Base-by-base conservation (phyloP, 2,797 vertebrate species). In the Neosalanx taihuensis region DNA sequence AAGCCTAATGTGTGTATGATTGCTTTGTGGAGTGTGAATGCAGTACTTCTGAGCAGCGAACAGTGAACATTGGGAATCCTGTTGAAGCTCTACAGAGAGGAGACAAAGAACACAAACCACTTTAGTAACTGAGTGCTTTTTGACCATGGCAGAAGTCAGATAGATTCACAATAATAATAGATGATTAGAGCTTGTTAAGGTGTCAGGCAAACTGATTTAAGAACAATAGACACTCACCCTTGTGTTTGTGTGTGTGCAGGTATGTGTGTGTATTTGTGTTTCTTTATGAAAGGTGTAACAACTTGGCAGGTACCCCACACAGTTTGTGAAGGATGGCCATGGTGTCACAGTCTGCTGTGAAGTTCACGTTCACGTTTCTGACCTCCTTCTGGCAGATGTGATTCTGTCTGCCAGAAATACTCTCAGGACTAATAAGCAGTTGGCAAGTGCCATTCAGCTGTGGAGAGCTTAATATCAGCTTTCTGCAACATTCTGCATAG, bases 171-270 rank as follows among this genome's bases (percentile, higher is more conserved):
- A 72, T 71, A 78, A 79, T 70, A 75, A 83, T 87, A 81, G 84
- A 83, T 77, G 70, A 67, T 67, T 72, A 6, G 13, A 35, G 70
- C 76, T 86, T 77, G 88, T 89, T 83, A 84, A 77, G 75, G 76
- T 81, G 75, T 83, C 87, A 72, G 88, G 69, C 71, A 73, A 77
- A 56, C 60, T 84, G 74, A 88, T 85, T 35, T 84, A 80, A 84
- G 80, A 73, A 37, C 66, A 56, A 71, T n/a, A 75, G 60, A 49
- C 37, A 57, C 58, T 63, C 30, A 30, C 3, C 29, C 56, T 6
- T 67, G 37, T 30, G 51, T n/a, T 31, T 37, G 31, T 70, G 57
- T 70, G 53, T 53, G 10, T 63, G 62, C 10, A 56, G 73, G 74
- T 23, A n/a, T 67, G 26, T n/a, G 9, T 31, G 51, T 18, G 18